Evolutionary conservation across 2,888 invertebrate genomes (phyloP).

Genomic region (Drosophila vallismaia): DNA sequence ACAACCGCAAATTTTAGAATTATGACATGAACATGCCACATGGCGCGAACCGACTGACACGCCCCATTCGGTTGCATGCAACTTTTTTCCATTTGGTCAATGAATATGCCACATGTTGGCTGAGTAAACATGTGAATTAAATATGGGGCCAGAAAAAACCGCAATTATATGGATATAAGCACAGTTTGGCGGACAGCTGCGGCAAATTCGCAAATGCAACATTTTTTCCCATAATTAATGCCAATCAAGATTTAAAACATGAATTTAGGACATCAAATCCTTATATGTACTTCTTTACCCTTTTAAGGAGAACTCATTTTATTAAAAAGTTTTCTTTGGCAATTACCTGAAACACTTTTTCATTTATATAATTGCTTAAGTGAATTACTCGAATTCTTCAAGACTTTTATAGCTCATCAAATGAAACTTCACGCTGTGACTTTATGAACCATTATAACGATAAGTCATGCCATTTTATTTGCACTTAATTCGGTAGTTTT

Average conservation of each 20-base stretch:
- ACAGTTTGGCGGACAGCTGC: slow-evolving; percentile 5
- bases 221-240: slow-evolving; percentile 38
- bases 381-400: slow-evolving; percentile 6
- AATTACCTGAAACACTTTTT: neutral
- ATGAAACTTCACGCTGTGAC: slow-evolving; percentile 1
- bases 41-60: slow-evolving; percentile 30
- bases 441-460: slow-evolving; percentile 2
- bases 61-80: slow-evolving; percentile 45
- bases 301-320: neutral
- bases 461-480: slow-evolving; percentile 24
- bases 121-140: slow-evolving; percentile 43
- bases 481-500: slow-evolving; percentile 50
- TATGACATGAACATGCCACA: slow-evolving; percentile 60
- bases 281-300: too few relatives aligned
- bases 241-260: slow-evolving; percentile 24
- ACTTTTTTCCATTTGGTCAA: slow-evolving; percentile 7
- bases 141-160: slow-evolving; percentile 18
- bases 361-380: slow-evolving; percentile 7
- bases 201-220: slow-evolving; percentile 13
- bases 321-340: neutral
- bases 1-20: slow-evolving; percentile 70
- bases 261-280: neutral
- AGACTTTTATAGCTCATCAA: slow-evolving; percentile 8
- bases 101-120: slow-evolving; percentile 38
- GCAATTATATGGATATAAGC: slow-evolving; percentile 14